These are phyloP conservation scores for Phytoseiulus persimilis DNA, from an alignment of 2,888 invertebrate species.

Conservation along the genomic window DNA sequence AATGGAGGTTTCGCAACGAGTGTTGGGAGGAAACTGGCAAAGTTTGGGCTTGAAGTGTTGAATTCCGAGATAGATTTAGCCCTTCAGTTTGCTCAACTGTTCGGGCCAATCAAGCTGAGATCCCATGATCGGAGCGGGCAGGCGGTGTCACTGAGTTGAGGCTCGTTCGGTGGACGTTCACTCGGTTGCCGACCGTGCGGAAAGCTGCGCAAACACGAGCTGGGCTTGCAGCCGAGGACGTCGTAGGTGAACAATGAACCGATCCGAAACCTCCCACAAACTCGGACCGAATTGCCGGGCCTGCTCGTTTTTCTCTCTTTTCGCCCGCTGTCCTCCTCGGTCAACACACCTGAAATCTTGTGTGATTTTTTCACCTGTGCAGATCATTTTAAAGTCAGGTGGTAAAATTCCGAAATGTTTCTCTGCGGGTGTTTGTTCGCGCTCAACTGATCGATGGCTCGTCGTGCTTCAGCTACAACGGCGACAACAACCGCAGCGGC, in stretches of 20 bases:
- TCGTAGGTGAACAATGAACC: not conserved
- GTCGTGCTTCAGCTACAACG: not conserved
- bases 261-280: not conserved
- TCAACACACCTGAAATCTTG: not conserved
- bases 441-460: not conserved
- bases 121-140: not conserved
- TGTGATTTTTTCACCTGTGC: not conserved
- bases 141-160: not conserved
- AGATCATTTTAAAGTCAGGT: conserved; percentile 5
- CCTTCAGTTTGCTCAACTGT: not conserved
- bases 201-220: not conserved
- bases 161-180: not conserved
- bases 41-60: not conserved
- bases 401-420: not conserved
- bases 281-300: not conserved
- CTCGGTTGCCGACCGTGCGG: not conserved
- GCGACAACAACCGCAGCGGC: not conserved
- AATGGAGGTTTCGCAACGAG: too few relatives aligned
- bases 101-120: not conserved
- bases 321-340: not conserved
- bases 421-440: conserved; percentile 5
- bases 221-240: not conserved
- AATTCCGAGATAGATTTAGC: not conserved
- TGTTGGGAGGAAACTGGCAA: not conserved
- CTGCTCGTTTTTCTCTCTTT: not conserved